These are phyloP conservation scores for Pogonognathellus flavescens DNA, from an alignment of 1,140 invertebrate species.

Conservation along the genomic window DNA sequence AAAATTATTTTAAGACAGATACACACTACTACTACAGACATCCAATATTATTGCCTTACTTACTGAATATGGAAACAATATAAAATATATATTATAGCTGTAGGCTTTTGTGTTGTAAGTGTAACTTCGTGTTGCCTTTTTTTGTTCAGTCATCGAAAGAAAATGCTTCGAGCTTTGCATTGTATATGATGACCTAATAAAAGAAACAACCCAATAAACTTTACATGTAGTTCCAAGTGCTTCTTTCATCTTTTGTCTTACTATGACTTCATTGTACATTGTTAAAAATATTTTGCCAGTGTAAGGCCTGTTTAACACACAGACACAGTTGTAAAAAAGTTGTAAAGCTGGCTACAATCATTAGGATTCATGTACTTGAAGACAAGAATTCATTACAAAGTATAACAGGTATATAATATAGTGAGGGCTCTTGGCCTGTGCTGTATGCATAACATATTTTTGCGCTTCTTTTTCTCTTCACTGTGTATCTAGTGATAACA, in stretches of 20 bases:
- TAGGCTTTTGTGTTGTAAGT: too few species aligned
- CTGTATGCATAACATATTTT: conserved; percentile 6
- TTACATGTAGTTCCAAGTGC: too few species aligned
- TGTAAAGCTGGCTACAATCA: background rate
- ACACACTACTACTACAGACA: too few species aligned
- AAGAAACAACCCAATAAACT: too few species aligned
- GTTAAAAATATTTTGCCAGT: conserved; percentile 6
- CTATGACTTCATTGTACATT: background rate
- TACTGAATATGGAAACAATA: too few species aligned
- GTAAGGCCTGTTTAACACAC: background rate
- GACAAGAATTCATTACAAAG: background rate
- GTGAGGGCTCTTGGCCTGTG: background rate
- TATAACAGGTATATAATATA: background rate
- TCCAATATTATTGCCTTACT: too few species aligned
- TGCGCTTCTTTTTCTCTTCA: background rate
- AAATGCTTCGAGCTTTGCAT: too few species aligned
- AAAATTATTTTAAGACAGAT: background rate
- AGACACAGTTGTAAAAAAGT: background rate
- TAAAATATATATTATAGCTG: too few species aligned
- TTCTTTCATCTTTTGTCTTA: too few species aligned
- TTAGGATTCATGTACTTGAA: background rate
- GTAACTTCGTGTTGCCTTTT: too few species aligned
- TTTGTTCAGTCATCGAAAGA: too few species aligned
- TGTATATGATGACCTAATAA: too few species aligned
- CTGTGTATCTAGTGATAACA: background rate